Base-by-base conservation (phyloP, 1,140 invertebrate genomes). In the Cryptotermes secundus region DNA sequence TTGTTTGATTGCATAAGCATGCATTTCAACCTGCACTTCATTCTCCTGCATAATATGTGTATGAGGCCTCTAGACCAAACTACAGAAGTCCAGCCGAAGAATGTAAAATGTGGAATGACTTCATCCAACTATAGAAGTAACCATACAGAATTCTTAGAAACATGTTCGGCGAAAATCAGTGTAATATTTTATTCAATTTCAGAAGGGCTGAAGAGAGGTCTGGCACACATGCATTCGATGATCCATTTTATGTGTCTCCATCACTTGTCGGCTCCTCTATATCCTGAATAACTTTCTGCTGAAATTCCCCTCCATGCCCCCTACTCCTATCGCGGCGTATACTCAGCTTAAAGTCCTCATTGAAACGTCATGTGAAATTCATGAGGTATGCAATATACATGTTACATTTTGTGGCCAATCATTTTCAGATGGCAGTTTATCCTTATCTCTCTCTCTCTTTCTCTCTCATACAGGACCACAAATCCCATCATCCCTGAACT, bases 391-490 rank as follows among this genome's bases (percentile, higher is more conserved):
- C 59, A 72, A 72, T 72, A 72, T 72, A 72, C 59, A 72, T 72
- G 31, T 72, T 72, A 72, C 59, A 72, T 72, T 72, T 72, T 72
- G 59, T 31, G n/a, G 59, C 59, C 59, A 72, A 72, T 72, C 59
- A 72, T 72, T 72, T 72, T 72, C 59, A 72, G 59, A 72, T 72
- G 59, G 59, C 59, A 72, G 59, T 72, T 72, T 31, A 72, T 72
- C 53, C 53, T 59, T 59, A 24, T n/a, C 53, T 12, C 53, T 59
- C n/a, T n/a, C 19, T 59, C 53, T 72, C 59, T n/a, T 16, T 72
- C 59, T 16, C 59, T 72, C 59, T 0, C 59, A 72, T 31, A 72
- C n/a, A 72, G 59, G 59, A 72, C 59, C 59, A 72, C 31, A n/a
- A 72, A 31, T 72, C 59, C 59, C n/a, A 72, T 72, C n/a, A 72